Conservation (phyloP, 2,797 vertebrate species). For the Molothrus aeneus region DNA sequence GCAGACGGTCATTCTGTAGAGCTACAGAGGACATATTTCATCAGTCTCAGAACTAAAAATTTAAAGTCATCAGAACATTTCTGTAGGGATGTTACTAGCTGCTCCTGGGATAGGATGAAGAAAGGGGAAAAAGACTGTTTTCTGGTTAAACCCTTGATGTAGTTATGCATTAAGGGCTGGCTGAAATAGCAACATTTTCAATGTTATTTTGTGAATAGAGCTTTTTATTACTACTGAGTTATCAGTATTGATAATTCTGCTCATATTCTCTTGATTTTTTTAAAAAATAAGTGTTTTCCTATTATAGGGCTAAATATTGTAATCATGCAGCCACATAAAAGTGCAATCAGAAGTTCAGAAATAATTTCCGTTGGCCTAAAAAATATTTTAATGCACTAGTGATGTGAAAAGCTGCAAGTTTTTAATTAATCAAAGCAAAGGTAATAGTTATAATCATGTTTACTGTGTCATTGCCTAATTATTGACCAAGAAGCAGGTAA, state of each 20-base stretch:
- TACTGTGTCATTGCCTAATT: conserved; percentile 3
- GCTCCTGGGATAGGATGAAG: background rate
- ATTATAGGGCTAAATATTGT: background rate
- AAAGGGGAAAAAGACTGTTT: background rate
- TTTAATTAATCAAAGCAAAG: background rate
- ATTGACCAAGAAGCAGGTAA: background rate
- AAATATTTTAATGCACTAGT: background rate
- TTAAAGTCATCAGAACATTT: background rate
- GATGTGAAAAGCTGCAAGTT: background rate
- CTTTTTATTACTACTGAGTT: background rate
- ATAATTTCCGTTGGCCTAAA: background rate
- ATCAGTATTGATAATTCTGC: background rate
- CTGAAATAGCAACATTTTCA: background rate
- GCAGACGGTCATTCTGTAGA: background rate
- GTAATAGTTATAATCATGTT: background rate
- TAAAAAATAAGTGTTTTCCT: background rate
- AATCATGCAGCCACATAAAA: background rate
- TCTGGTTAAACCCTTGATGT: background rate
- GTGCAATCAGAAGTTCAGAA: background rate
- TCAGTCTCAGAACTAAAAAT: conserved; percentile 21
- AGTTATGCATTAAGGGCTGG: background rate
- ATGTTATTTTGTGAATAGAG: background rate
- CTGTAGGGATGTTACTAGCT: background rate
- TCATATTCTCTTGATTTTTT: background rate
- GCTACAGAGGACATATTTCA: conserved; percentile 13